Evolutionary conservation across 2,888 invertebrate species (phyloP).

Genomic region (Rhagonycha fulva): DNA sequence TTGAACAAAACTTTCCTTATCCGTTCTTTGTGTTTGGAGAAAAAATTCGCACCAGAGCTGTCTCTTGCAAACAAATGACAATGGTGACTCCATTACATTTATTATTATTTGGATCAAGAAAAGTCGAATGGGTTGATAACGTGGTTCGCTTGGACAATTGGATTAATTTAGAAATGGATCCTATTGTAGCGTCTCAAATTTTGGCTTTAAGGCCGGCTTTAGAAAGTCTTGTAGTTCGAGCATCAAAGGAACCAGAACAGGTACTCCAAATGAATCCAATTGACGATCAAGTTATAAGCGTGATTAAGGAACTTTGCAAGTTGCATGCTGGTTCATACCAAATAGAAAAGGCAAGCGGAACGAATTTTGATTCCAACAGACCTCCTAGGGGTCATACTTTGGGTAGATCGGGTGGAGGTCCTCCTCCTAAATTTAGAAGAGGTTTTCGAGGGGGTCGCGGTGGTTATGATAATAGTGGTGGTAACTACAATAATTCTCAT

Average conservation of each 20-base stretch:
- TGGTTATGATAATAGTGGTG: slow-evolving; percentile 35
- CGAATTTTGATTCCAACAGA: slow-evolving; percentile 59
- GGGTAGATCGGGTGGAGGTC: slow-evolving; percentile 44
- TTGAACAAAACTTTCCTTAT: slow-evolving; percentile 83
- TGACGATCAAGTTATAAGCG: slow-evolving; percentile 65
- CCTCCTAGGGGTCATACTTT: slow-evolving; percentile 56
- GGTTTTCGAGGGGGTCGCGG: slow-evolving; percentile 36
- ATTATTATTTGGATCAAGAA: slow-evolving; percentile 88
- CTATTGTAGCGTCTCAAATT: slow-evolving; percentile 77
- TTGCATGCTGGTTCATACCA: slow-evolving; percentile 77
- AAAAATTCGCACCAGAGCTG: slow-evolving; percentile 94
- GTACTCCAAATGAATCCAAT: slow-evolving; percentile 66
- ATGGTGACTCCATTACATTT: slow-evolving; percentile 95
- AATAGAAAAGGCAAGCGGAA: slow-evolving; percentile 61
- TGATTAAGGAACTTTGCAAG: slow-evolving; percentile 75
- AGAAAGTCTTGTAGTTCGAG: slow-evolving; percentile 81
- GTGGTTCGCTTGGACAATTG: slow-evolving; percentile 89
- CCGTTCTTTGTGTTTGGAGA: slow-evolving; percentile 98
- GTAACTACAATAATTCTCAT: not conserved
- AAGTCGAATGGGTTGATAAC: slow-evolving; percentile 78
- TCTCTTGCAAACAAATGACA: slow-evolving; percentile 92
- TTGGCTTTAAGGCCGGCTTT: slow-evolving; percentile 87
- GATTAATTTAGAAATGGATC: slow-evolving; percentile 88
- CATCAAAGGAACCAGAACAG: slow-evolving; percentile 79
- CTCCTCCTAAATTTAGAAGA: slow-evolving; percentile 55